Conservation (phyloP, 2,113 vertebrate genomes). For the Mesocricetus auratus region DNA sequence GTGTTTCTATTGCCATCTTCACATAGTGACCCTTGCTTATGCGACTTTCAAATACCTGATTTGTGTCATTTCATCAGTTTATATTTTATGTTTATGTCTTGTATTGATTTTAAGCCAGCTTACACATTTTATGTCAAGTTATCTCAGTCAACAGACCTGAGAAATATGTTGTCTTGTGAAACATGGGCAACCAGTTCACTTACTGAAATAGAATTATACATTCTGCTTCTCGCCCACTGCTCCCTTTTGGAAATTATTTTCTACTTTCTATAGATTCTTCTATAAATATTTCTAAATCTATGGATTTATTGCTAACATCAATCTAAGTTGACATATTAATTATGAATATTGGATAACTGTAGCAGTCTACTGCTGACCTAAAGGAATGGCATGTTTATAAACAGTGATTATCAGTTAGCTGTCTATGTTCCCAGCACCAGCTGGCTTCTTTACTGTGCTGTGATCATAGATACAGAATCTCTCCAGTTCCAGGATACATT, state of each 20-base stretch:
- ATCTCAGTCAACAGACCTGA: not conserved
- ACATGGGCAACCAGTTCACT: slow-evolving; percentile 44
- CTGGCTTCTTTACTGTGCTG: not conserved
- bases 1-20: slow-evolving; percentile 15
- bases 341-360: slow-evolving; percentile 9
- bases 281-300: slow-evolving; percentile 38
- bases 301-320: slow-evolving; percentile 54
- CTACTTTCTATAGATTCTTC: not conserved
- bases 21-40: slow-evolving; percentile 21
- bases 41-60: slow-evolving; percentile 47
- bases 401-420: not conserved
- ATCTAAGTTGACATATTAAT: slow-evolving; percentile 43
- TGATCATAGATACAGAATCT: not conserved
- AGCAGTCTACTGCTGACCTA: slow-evolving; percentile 8
- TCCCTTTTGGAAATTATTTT: slow-evolving; percentile 44
- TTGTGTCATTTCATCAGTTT: slow-evolving; percentile 22
- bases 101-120: slow-evolving; percentile 15
- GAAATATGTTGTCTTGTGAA: slow-evolving; percentile 37
- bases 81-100: slow-evolving; percentile 51
- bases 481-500: not conserved
- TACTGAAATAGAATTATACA: slow-evolving; percentile 32
- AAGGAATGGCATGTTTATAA: slow-evolving; percentile 26
- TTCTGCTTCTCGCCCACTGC: not conserved
- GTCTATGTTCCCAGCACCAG: not conserved
- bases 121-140: slow-evolving; percentile 39